Percentiles rank a stretch among this genome's conserved stretches.
phyloP scores from a whole-genome alignment of 2,888 invertebrate genomes.

The Agrochola circellaris region DNA sequence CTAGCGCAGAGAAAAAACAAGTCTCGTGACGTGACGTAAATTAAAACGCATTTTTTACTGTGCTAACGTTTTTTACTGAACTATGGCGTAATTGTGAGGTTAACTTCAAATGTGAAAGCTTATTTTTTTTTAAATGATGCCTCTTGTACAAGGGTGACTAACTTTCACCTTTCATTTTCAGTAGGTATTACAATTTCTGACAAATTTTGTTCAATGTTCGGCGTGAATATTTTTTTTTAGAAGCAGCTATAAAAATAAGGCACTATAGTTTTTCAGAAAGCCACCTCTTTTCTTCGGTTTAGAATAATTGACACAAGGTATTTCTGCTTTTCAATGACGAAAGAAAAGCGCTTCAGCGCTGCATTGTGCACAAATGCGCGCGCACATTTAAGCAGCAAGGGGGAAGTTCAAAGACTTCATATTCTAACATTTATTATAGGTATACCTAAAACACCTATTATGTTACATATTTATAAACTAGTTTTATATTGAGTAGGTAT shows the following conservation, averaged over 20 bases:
- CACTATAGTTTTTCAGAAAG: neutral
- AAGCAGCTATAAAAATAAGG: neutral
- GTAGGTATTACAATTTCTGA: neutral
- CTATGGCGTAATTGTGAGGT: neutral
- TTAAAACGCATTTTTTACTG: neutral
- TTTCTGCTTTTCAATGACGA: neutral
- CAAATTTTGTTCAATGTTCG: neutral
- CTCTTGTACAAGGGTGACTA: neutral
- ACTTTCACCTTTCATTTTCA: slow-evolving; percentile 1
- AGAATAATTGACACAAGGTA: neutral
- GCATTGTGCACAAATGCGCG: slow-evolving; percentile 50
- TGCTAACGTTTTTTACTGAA: neutral
- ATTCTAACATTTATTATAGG: neutral
- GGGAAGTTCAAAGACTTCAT: slow-evolving; percentile 45
- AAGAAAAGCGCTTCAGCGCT: slow-evolving; percentile 62
- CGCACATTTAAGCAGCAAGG: slow-evolving; percentile 55
- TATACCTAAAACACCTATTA: neutral
- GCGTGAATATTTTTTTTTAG: neutral
- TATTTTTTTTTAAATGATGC: no score
- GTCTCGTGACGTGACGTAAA: neutral
- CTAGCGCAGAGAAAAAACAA: neutral
- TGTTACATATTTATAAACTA: neutral
- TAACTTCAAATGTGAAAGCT: no score
- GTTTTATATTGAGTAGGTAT: neutral
- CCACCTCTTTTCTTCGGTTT: neutral